These are phyloP conservation scores for Hydroisotoma schaefferi DNA, from an alignment of 2,888 invertebrate genomes.

Conservation along the genomic window DNA sequence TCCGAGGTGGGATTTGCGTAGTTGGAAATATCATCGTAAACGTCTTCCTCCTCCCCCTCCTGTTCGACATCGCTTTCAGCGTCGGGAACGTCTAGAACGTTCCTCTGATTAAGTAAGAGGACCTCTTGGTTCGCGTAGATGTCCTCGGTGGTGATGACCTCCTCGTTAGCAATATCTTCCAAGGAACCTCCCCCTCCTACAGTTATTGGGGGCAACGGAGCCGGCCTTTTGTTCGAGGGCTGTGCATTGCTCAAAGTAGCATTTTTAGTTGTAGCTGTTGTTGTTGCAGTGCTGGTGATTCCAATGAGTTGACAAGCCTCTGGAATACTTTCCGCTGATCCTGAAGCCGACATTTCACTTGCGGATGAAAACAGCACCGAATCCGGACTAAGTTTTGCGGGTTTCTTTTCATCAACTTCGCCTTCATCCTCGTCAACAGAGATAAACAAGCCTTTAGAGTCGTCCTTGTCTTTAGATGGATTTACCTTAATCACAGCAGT, in stretches of 20 bases:
- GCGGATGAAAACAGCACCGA: slow-evolving; percentile 46
- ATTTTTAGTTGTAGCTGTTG: not conserved
- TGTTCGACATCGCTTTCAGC: too few species aligned
- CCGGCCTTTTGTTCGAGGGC: slow-evolving; percentile 31
- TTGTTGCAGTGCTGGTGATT: too few species aligned
- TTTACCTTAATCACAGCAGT: slow-evolving; percentile 9
- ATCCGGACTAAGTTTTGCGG: slow-evolving; percentile 46
- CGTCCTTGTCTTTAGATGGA: too few species aligned
- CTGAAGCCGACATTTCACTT: slow-evolving; percentile 43
- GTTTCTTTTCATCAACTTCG: slow-evolving; percentile 14
- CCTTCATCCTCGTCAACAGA: slow-evolving; percentile 43
- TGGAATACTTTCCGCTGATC: slow-evolving; percentile 45
- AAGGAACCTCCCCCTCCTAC: slow-evolving; percentile 12
- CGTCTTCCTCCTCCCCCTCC: slow-evolving; percentile 22
- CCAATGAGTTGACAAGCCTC: slow-evolving; percentile 34
- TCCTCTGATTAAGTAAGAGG: not conserved
- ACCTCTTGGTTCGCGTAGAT: slow-evolving; percentile 29
- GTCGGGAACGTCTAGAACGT: too few species aligned
- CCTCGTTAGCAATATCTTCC: too few species aligned
- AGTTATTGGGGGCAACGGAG: slow-evolving; percentile 34
- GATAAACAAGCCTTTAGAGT: slow-evolving; percentile 45
- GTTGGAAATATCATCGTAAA: slow-evolving; percentile 37
- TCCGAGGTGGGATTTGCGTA: slow-evolving; percentile 24
- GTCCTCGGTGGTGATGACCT: too few species aligned
- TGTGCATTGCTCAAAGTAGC: slow-evolving; percentile 9